phyloP scores from a whole-genome alignment of 1,140 invertebrate species.

The Lerema accius region DNA sequence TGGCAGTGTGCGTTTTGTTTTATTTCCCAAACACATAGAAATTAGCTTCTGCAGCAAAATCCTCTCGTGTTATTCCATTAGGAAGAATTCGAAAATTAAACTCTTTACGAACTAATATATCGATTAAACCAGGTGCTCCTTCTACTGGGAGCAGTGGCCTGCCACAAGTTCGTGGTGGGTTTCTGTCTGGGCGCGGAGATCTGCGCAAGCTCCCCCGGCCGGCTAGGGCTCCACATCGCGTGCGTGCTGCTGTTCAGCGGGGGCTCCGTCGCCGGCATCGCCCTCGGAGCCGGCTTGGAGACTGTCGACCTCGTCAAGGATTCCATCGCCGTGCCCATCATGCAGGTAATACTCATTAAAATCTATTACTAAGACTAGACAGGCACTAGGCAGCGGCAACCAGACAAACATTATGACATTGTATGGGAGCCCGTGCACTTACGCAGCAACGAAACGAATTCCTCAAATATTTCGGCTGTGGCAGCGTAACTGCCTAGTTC shows the following conservation, averaged over 20 bases:
- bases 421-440: no score
- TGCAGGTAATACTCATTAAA: constrained; percentile 76
- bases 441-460: no score
- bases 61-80: no score
- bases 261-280: constrained; percentile 87
- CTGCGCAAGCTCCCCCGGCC: constrained; percentile 76
- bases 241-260: constrained; percentile 86
- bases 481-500: no score
- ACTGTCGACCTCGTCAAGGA: constrained; percentile 70
- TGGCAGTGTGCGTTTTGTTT: no score
- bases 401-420: no score
- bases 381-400: no score
- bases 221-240: constrained; percentile 80
- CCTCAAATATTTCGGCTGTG: no score
- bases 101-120: no score
- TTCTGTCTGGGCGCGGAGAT: constrained; percentile 90
- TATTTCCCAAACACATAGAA: no score
- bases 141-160: constrained; percentile 87
- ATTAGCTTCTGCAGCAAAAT: no score
- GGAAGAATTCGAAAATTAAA: no score
- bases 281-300: constrained; percentile 84
- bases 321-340: constrained; percentile 81
- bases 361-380: neutral
- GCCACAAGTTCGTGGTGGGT: constrained; percentile 91
- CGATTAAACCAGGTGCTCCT: constrained; percentile 88